phyloP scores from a whole-genome alignment of 2,888 invertebrate genomes.

The Orthosia gracilis region DNA sequence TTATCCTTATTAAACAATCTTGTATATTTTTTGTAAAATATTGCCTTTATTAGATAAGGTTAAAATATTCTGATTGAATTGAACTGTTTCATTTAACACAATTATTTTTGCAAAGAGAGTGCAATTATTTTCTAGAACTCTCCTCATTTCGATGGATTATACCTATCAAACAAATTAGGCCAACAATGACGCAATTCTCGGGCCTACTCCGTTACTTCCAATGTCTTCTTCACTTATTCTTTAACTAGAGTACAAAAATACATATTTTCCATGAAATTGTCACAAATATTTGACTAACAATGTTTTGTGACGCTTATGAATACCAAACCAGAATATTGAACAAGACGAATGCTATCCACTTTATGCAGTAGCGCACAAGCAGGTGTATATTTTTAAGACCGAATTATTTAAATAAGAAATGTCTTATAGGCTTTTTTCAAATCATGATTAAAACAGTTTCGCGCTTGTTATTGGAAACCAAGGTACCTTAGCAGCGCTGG shows the following conservation, averaged over 20 bases:
- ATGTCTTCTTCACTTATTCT: background rate
- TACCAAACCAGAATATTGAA: constrained; percentile 41
- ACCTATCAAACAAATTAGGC: background rate
- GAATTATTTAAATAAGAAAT: background rate
- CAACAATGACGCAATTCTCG: background rate
- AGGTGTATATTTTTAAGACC: background rate
- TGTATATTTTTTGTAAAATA: too few relatives aligned
- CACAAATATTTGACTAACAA: constrained; percentile 55
- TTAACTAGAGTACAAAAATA: constrained; percentile 30
- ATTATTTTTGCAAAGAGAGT: too few relatives aligned
- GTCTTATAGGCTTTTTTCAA: too few relatives aligned
- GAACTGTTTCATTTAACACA: too few relatives aligned
- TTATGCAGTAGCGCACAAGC: constrained; percentile 46
- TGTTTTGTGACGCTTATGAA: constrained; percentile 60
- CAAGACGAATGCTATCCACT: constrained; percentile 24
- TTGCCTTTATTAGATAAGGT: too few relatives aligned
- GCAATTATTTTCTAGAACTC: background rate
- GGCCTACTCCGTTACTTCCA: constrained; percentile 6
- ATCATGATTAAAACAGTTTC: too few relatives aligned
- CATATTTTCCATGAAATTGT: constrained; percentile 28
- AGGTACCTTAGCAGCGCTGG: too few relatives aligned
- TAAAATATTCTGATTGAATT: too few relatives aligned
- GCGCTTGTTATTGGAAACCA: too few relatives aligned
- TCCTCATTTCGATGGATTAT: too few relatives aligned
- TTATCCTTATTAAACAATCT: too few relatives aligned